Conservation (phyloP, 2,113 vertebrate genomes). For the Taxidea taxus region DNA sequence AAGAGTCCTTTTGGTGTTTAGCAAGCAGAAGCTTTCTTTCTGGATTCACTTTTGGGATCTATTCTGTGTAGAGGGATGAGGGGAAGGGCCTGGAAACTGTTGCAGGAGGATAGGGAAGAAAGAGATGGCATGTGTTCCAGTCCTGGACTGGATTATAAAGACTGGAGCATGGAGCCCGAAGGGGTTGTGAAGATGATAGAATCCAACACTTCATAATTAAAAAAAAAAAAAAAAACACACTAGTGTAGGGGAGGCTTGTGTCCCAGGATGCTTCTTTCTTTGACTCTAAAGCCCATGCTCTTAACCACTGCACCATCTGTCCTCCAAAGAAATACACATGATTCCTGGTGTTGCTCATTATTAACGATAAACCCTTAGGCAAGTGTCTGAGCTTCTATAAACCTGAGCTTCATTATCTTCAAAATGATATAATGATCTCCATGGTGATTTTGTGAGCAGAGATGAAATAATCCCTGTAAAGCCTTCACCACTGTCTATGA, state of each 20-base stretch:
- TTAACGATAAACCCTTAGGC: not conserved
- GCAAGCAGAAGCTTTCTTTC: not conserved
- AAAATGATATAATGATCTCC: not conserved
- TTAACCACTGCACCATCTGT: not conserved
- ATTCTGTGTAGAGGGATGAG: not conserved
- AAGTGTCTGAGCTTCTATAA: not conserved
- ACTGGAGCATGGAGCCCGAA: not conserved
- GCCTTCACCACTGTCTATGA: not conserved
- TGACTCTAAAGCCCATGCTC: not conserved
- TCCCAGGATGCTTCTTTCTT: not conserved
- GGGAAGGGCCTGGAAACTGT: not conserved
- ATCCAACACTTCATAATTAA: not conserved
- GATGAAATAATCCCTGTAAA: not conserved
- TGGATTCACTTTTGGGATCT: not conserved
- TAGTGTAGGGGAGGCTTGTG: not conserved
- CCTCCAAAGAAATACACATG: not conserved
- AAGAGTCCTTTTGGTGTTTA: constrained; percentile 34
- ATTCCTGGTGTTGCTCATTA: not conserved
- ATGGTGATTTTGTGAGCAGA: not conserved
- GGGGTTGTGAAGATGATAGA: not conserved
- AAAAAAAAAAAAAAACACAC: not conserved
- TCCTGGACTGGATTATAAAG: not conserved
- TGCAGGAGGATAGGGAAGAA: not conserved
- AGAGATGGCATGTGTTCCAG: not conserved
- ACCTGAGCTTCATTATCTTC: constrained; percentile 1